Conservation (phyloP, 2,113 vertebrate genomes). For the Ibidorhyncha struthersii region DNA sequence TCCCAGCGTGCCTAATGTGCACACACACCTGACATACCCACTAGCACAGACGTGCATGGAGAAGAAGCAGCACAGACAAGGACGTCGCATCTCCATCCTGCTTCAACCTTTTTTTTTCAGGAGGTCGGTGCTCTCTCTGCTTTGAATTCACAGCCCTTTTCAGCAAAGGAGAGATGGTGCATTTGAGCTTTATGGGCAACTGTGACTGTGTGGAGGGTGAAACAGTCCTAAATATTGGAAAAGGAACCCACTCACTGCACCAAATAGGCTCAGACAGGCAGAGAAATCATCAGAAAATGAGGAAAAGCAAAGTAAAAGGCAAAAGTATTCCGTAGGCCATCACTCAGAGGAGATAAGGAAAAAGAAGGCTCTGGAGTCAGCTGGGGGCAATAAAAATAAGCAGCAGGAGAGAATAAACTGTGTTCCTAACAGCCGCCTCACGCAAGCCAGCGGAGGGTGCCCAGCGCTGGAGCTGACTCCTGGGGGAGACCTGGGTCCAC, state of each 20-base stretch:
- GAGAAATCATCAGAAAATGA: not conserved
- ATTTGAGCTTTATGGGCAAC: not conserved
- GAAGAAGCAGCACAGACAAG: not conserved
- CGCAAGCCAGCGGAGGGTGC: not conserved
- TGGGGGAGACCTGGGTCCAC: not conserved
- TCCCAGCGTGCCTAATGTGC: accelerated
- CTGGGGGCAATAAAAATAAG: not conserved
- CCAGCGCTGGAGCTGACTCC: not conserved
- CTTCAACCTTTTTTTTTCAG: not conserved
- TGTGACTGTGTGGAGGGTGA: not conserved
- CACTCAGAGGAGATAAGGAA: not conserved
- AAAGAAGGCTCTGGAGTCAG: not conserved
- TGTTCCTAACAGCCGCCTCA: not conserved
- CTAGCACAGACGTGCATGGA: not conserved
- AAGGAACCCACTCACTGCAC: not conserved
- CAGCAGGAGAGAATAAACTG: not conserved
- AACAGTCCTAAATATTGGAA: not conserved
- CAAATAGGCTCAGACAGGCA: not conserved
- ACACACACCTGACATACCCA: not conserved
- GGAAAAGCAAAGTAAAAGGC: not conserved
- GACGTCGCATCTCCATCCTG: not conserved
- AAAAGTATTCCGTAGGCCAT: not conserved
- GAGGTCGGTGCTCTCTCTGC: not conserved
- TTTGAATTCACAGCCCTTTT: not conserved
- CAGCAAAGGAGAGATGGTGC: not conserved